Percentiles rank a stretch among this genome's conserved stretches.
Evolutionary conservation across 30 jellyfish, hydroid and myxozoan genomes (phyloP).

Genomic region (Aurelia aurita complex sp. Pacific): DNA sequence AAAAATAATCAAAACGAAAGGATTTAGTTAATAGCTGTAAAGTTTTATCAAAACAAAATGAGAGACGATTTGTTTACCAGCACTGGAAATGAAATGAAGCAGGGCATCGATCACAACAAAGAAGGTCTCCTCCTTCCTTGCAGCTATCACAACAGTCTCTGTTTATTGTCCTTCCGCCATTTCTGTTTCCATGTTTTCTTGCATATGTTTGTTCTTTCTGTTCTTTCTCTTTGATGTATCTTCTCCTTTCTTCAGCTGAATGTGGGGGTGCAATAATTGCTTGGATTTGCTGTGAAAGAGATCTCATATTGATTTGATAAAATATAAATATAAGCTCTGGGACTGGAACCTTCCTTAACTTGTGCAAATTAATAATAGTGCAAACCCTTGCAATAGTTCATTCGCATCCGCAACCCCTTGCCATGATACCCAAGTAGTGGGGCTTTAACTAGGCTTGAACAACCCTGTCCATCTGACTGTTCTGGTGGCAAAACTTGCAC

Average conservation of each 20-base stretch:
- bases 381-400: too few relatives aligned
- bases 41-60: background rate
- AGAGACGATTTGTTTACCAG: conserved; percentile 59
- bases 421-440: too few relatives aligned
- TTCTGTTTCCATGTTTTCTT: conserved; percentile 54
- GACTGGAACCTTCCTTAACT: too few relatives aligned
- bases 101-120: conserved; percentile 98
- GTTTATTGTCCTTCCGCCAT: conserved; percentile 85
- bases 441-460: too few relatives aligned
- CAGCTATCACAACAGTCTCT: conserved; percentile 98
- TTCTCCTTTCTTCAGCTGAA: conserved; percentile 84
- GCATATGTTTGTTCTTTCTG: conserved; percentile 55
- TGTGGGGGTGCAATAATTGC: conserved; percentile 98
- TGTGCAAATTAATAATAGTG: too few relatives aligned
- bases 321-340: too few relatives aligned
- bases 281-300: conserved; percentile 80
- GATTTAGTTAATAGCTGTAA: too few relatives aligned
- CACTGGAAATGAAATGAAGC: conserved; percentile 96
- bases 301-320: background rate
- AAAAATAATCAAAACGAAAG: too few relatives aligned
- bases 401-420: too few relatives aligned
- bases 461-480: too few relatives aligned
- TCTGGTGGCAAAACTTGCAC: too few relatives aligned
- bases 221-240: conserved; percentile 41
- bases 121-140: conserved; percentile 93